phyloP scores from a whole-genome alignment of 2,113 vertebrate genomes.

The Quiscalus mexicanus region DNA sequence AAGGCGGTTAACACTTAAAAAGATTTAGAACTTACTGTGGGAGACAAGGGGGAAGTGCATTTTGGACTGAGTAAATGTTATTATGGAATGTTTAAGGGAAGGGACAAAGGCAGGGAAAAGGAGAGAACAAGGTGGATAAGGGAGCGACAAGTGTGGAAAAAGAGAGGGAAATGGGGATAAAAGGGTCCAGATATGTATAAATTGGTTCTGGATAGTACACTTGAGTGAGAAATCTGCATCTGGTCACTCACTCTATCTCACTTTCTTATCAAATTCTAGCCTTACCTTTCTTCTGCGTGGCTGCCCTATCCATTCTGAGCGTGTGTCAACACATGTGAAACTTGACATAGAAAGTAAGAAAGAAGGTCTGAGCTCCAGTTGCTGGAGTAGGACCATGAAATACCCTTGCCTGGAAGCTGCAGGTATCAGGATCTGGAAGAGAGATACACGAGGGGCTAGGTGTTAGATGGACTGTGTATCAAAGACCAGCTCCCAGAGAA shows the following conservation, averaged over 20 bases:
- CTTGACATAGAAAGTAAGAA: background rate
- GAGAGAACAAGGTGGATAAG: background rate
- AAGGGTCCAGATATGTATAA: background rate
- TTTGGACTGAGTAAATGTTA: background rate
- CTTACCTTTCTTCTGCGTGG: background rate
- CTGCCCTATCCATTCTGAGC: background rate
- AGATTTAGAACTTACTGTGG: background rate
- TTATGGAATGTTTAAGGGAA: background rate
- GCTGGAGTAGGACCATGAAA: background rate
- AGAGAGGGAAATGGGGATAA: background rate
- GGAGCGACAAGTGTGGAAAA: background rate
- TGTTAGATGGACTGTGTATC: background rate
- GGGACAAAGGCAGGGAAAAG: accelerated
- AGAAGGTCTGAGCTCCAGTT: accelerated
- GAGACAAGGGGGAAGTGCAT: background rate
- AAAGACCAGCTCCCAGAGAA: background rate
- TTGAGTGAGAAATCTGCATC: background rate
- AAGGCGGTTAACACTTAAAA: background rate
- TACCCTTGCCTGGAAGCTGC: background rate
- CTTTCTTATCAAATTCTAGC: background rate
- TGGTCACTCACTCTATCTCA: background rate
- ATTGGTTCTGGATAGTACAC: background rate
- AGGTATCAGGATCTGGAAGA: background rate
- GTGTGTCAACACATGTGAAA: background rate
- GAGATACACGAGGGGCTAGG: background rate